phyloP scores from a whole-genome alignment of 2,113 vertebrate genomes.

The Coregonus clupeaformis region DNA sequence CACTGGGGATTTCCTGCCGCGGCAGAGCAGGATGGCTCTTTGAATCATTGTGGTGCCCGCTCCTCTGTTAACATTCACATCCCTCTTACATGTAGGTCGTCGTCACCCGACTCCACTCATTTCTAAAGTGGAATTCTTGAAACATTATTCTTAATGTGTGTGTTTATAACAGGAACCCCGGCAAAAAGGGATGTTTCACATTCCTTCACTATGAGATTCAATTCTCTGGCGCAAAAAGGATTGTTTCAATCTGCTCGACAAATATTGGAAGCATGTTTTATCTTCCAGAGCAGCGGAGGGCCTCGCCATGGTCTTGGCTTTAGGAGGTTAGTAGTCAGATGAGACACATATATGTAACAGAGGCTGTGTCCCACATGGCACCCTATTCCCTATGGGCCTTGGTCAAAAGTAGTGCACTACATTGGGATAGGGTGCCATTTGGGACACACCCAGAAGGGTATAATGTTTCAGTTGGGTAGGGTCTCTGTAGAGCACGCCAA shows the following conservation, averaged over 20 bases:
- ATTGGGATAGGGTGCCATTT: too few relatives aligned
- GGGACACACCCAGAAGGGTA: not conserved
- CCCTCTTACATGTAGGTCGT: not conserved
- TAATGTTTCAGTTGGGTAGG: constrained; percentile 14
- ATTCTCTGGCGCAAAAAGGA: not conserved
- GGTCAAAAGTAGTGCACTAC: too few relatives aligned
- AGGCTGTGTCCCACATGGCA: too few relatives aligned
- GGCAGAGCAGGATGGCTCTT: constrained; percentile 31
- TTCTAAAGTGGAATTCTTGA: constrained; percentile 38
- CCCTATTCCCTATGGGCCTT: not conserved
- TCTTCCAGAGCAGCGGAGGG: not conserved
- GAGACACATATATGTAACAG: not conserved
- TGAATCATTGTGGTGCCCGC: constrained; percentile 41
- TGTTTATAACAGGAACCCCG: constrained; percentile 48
- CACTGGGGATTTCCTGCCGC: constrained; percentile 50
- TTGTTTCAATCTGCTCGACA: constrained; percentile 30
- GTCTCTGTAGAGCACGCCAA: constrained; percentile 35
- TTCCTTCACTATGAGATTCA: constrained; percentile 33
- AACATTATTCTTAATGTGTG: constrained; percentile 44
- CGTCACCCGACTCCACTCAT: not conserved
- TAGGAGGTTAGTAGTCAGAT: not conserved
- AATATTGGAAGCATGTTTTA: not conserved
- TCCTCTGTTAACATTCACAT: constrained; percentile 3
- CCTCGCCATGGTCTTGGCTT: not conserved
- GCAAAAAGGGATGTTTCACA: constrained; percentile 46